Base-by-base conservation (phyloP, 1,140 invertebrate genomes). In the Papilio helenus region DNA sequence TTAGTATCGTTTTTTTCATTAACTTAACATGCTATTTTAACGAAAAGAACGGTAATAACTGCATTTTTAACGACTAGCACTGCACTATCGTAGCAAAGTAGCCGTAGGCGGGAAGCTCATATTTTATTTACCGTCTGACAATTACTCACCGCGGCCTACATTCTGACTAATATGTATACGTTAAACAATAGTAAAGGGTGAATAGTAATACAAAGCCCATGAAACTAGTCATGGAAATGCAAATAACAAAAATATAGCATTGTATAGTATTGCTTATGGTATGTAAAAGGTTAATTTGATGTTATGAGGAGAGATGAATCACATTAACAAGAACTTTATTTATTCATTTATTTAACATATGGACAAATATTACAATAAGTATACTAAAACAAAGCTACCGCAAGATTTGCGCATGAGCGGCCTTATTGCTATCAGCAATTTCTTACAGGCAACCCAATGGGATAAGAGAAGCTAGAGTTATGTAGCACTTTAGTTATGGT, bases 71-170 rank as follows among this genome's bases (percentile, higher is more conserved):
- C 34, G 5, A 12, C 58, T 14, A 61, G 7, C 16, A 49, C 20
- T 58, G 26, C 16, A 16, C 26, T 68, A 68, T 68, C 61, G 61
- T 68, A 68, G 61, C 61, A 14, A 29, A 68, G 51, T 29, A 68
- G 26, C 58, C 23, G 20, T 29, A 65, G 26, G 26, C 61, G 26
- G 61, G 61, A 34, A 29, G 61, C 61, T 68, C 61, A 68, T 68
- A 68, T 68, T 68, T 68, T 68, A 68, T 68, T 68, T 34, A 68
- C 26, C 61, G 26, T 34, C 61, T 7, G 26, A 68, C 61, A 68
- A 68, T 68, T 68, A 68, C 61, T 68, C 61, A 68, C 61, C 61
- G 61, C 61, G 61, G 26, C 61, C 61, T 68, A 68, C 61, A 68
- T 68, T 68, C 61, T 29, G 26, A 68, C 61, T 68, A 9, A 26